These are phyloP conservation scores for Cenopis cana DNA, from an alignment of 2,888 invertebrate species.

Conservation along the genomic window DNA sequence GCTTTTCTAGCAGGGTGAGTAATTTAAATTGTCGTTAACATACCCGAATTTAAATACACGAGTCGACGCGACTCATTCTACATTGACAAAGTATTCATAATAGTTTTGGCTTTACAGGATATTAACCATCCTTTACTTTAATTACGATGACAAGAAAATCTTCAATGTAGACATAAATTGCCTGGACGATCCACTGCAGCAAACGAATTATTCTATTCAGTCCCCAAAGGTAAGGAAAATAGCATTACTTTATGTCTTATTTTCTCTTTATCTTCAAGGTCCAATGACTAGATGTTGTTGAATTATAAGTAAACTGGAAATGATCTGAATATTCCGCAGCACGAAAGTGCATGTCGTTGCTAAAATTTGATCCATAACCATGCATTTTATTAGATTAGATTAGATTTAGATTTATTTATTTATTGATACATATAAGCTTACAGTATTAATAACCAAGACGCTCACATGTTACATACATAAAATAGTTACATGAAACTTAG, in stretches of 20 bases:
- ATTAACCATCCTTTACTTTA: conserved; percentile 71
- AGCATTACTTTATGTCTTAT: background rate
- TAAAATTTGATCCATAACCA: too few species aligned
- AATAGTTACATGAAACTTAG: too few species aligned
- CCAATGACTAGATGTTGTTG: background rate
- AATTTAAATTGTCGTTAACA: background rate
- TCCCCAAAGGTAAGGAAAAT: conserved; percentile 65
- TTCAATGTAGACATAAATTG: conserved; percentile 73
- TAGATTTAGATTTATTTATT: too few species aligned
- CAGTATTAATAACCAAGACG: too few species aligned
- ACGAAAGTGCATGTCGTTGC: background rate
- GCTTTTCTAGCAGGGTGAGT: conserved; percentile 78
- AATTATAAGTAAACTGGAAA: background rate
- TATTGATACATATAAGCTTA: too few species aligned
- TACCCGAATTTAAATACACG: background rate
- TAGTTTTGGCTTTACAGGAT: conserved; percentile 59
- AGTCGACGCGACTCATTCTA: background rate
- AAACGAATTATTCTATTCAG: conserved; percentile 74
- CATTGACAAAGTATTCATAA: background rate
- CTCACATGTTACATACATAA: too few species aligned
- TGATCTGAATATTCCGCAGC: background rate
- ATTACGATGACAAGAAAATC: conserved; percentile 72
- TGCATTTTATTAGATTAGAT: too few species aligned
- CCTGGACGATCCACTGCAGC: conserved; percentile 79
- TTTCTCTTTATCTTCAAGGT: background rate